Percentiles rank a stretch among this genome's conserved stretches.
These are phyloP conservation scores for Chitala chitala DNA, from an alignment of 2,113 vertebrate genomes.

Conservation along the genomic window DNA sequence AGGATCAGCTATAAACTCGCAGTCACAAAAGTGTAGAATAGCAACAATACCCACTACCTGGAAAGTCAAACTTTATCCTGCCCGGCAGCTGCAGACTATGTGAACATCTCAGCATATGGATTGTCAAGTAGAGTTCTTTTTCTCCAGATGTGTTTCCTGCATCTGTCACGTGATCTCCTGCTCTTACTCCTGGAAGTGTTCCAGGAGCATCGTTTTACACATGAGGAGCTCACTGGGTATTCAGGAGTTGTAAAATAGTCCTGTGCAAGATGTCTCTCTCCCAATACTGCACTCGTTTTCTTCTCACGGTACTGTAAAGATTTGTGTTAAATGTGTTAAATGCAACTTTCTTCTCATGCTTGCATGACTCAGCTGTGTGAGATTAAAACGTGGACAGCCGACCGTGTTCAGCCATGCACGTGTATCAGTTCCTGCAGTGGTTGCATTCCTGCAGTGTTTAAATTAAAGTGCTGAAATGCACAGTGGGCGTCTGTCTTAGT, in stretches of 20 bases:
- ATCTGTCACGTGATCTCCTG: slow-evolving; percentile 2
- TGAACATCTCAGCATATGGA: neutral
- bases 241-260: neutral
- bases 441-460: neutral
- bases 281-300: no score
- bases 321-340: neutral
- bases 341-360: neutral
- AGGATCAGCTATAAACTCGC: no score
- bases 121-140: neutral
- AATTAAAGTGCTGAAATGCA: neutral
- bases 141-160: slow-evolving; percentile 11
- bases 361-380: neutral
- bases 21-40: no score
- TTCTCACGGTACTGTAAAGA: neutral
- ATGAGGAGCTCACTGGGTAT: neutral
- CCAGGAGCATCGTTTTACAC: slow-evolving; percentile 8
- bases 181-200: neutral
- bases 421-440: neutral
- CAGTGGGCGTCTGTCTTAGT: neutral
- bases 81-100: neutral
- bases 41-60: no score
- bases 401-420: no score
- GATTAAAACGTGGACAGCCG: no score
- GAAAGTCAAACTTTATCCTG: no score
- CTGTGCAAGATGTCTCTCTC: no score